These are phyloP conservation scores for Raphicerus campestris DNA, from an alignment of 2,113 vertebrate species.

Conservation along the genomic window DNA sequence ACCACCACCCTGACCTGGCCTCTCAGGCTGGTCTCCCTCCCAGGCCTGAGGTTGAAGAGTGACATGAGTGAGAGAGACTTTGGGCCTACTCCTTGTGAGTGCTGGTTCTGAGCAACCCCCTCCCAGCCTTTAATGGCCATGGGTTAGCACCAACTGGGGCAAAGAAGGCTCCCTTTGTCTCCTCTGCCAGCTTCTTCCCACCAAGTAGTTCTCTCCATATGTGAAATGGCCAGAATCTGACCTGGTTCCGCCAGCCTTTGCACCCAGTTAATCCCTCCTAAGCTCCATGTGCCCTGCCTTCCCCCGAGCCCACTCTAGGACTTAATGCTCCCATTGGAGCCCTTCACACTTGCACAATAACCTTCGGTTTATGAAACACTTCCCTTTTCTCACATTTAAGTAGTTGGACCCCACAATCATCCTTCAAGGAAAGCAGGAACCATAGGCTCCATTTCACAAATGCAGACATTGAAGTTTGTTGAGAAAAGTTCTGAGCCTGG, in stretches of 20 bases:
- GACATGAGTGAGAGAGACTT: background rate
- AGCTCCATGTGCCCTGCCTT: no score
- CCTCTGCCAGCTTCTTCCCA: background rate
- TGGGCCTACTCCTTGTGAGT: no score
- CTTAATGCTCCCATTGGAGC: background rate
- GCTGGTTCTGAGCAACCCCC: background rate
- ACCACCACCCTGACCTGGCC: background rate
- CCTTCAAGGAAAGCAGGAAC: background rate
- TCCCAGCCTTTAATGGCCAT: background rate
- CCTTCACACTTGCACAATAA: background rate
- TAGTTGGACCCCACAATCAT: background rate
- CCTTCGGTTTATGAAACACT: background rate
- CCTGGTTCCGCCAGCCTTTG: background rate
- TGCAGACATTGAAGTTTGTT: background rate
- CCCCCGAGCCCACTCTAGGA: background rate
- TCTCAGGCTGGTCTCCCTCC: background rate
- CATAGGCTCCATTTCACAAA: background rate
- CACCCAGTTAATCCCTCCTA: background rate
- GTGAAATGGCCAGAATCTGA: background rate
- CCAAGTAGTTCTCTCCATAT: background rate
- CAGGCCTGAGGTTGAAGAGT: background rate
- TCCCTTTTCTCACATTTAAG: background rate
- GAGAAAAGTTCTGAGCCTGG: background rate
- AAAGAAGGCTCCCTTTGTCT: background rate
- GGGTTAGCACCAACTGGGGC: background rate